phyloP scores from a whole-genome alignment of 2,113 vertebrate species.

The Corydoras maculifer region DNA sequence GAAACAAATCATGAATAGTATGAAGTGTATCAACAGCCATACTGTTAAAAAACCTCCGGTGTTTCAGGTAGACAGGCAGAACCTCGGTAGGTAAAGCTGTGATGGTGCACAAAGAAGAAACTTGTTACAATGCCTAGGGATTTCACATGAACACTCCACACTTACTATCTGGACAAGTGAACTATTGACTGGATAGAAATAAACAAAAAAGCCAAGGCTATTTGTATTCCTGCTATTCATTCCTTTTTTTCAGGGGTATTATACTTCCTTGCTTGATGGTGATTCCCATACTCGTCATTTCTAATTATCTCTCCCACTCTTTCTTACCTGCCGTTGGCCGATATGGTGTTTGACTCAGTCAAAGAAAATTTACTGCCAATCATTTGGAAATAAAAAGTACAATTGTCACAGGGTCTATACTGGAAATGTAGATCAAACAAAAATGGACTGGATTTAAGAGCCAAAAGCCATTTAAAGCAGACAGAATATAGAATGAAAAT shows the following conservation, averaged over 20 bases:
- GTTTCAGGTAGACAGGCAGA: constrained; percentile 8
- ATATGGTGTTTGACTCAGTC: too few species aligned
- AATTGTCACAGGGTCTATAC: too few species aligned
- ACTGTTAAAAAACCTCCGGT: constrained; percentile 1
- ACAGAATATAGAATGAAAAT: too few species aligned
- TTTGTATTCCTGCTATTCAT: too few species aligned
- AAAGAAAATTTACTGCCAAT: too few species aligned
- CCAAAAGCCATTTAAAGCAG: too few species aligned
- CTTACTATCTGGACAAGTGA: constrained; percentile 14
- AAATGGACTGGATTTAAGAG: too few species aligned
- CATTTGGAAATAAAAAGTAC: too few species aligned
- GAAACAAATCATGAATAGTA: constrained; percentile 4
- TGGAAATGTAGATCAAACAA: too few species aligned
- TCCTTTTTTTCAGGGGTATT: too few species aligned
- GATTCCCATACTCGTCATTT: neutral
- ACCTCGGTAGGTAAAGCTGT: constrained; percentile 31
- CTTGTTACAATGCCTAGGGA: constrained; percentile 25
- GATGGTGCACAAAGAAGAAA: constrained; percentile 40
- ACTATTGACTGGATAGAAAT: constrained; percentile 18
- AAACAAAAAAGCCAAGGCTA: neutral
- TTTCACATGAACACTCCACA: constrained; percentile 25
- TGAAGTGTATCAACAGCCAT: constrained; percentile 22
- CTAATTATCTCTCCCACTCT: neutral
- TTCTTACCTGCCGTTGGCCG: neutral
- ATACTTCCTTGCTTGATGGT: too few species aligned